These are phyloP conservation scores for Cheilosia vernalis DNA, from an alignment of 2,888 invertebrate genomes.

Conservation along the genomic window DNA sequence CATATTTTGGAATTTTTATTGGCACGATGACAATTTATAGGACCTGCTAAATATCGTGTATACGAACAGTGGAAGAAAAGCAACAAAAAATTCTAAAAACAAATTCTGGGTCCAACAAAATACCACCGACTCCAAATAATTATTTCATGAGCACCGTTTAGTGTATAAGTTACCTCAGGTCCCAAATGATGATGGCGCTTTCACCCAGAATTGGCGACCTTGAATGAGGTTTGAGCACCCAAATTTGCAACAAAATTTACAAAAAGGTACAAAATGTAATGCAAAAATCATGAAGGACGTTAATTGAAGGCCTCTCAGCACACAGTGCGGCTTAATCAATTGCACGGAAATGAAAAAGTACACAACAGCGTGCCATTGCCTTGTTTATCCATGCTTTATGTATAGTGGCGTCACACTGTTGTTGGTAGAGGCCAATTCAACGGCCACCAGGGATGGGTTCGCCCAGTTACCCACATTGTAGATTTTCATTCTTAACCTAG, in stretches of 20 bases:
- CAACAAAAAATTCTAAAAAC: conserved; percentile 29
- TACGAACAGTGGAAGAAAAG: background rate
- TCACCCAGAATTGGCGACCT: conserved; percentile 36
- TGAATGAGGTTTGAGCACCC: conserved; percentile 42
- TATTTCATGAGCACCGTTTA: conserved; percentile 53
- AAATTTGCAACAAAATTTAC: conserved; percentile 53
- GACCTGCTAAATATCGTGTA: conserved; percentile 48
- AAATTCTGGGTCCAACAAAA: background rate
- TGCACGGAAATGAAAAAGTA: conserved; percentile 66
- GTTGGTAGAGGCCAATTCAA: conserved; percentile 29
- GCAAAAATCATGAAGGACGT: conserved; percentile 60
- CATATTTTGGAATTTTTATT: conserved; percentile 47
- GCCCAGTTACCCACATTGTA: conserved; percentile 57
- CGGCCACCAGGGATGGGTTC: conserved; percentile 46
- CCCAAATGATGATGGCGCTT: conserved; percentile 4
- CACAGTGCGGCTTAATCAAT: conserved; percentile 66
- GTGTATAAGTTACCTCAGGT: background rate
- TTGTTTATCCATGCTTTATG: conserved; percentile 56
- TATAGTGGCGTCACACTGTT: conserved; percentile 22
- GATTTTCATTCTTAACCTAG: conserved; percentile 72
- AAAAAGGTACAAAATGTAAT: conserved; percentile 33
- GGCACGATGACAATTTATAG: conserved; percentile 54
- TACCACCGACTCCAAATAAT: conserved; percentile 24
- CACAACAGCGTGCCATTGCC: conserved; percentile 53
- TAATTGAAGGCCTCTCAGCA: conserved; percentile 60